phyloP scores from a whole-genome alignment of 2,797 vertebrate species.

The Diglossa cyanea region DNA sequence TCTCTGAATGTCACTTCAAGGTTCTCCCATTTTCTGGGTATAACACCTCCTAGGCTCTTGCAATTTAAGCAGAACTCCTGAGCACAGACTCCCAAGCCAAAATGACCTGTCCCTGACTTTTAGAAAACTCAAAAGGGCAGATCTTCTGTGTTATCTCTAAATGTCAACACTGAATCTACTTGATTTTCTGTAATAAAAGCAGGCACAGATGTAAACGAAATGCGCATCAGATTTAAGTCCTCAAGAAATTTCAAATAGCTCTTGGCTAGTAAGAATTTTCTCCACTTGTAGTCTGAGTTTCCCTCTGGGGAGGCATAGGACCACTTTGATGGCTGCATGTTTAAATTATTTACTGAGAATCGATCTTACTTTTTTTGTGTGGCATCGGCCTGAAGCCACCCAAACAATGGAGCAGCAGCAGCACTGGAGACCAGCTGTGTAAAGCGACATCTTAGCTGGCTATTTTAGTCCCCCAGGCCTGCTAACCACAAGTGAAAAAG shows the following conservation, averaged over 20 bases:
- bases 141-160: constrained; percentile 7
- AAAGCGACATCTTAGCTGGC: background rate
- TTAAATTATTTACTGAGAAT: constrained; percentile 28
- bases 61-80: background rate
- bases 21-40: background rate
- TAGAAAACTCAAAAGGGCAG: constrained; percentile 11
- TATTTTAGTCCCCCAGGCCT: background rate
- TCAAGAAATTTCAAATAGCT: background rate
- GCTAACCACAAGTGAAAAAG: background rate
- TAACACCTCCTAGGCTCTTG: background rate
- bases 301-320: background rate
- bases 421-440: background rate
- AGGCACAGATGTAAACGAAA: background rate
- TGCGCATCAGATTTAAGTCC: background rate
- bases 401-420: background rate
- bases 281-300: background rate
- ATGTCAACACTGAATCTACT: constrained; percentile 42
- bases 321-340: background rate
- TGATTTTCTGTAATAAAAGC: constrained; percentile 29
- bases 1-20: background rate
- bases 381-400: background rate
- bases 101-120: constrained; percentile 21
- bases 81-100: background rate
- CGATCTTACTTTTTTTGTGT: background rate
- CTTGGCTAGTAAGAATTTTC: background rate